Percentiles rank a stretch among this genome's conserved stretches.
Evolutionary conservation across 2,113 vertebrate species (phyloP).

Genomic region (Callorhinus ursinus): DNA sequence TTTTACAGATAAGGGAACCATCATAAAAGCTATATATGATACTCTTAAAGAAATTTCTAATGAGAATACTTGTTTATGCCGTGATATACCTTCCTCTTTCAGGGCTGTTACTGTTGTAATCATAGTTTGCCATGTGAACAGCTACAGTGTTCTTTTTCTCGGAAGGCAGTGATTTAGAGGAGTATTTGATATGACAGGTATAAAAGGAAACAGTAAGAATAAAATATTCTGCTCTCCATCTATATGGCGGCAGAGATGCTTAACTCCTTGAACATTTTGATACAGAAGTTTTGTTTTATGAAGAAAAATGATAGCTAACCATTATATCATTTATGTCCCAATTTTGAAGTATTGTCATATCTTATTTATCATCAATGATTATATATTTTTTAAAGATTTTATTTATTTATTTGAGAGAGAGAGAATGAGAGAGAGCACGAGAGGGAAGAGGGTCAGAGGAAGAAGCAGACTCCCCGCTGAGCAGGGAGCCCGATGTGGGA

Average conservation of each 20-base stretch:
- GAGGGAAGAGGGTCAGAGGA: too few relatives aligned
- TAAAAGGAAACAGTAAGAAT: not conserved
- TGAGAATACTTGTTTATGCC: not conserved
- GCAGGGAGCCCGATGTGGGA: too few relatives aligned
- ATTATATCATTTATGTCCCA: not conserved
- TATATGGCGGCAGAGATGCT: not conserved
- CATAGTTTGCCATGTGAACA: not conserved
- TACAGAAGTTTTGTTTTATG: not conserved
- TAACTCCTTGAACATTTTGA: not conserved
- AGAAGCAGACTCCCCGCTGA: too few relatives aligned
- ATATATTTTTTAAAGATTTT: too few relatives aligned
- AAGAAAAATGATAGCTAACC: not conserved
- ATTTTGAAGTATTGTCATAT: not conserved
- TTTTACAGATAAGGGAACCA: not conserved
- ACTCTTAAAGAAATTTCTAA: not conserved
- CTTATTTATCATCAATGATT: not conserved
- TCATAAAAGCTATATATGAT: not conserved
- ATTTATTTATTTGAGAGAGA: too few relatives aligned
- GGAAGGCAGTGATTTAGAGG: not conserved
- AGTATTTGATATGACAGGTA: slow-evolving; percentile 8
- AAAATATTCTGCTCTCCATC: slow-evolving; percentile 12
- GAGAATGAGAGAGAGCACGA: too few relatives aligned
- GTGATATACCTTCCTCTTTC: not conserved
- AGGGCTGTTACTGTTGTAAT: not conserved
- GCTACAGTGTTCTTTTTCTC: not conserved